Evolutionary conservation across 2,888 invertebrate genomes (phyloP), one percentile per base, ranked within the genome.

Genomic region (Eupithecia inturbata): DNA sequence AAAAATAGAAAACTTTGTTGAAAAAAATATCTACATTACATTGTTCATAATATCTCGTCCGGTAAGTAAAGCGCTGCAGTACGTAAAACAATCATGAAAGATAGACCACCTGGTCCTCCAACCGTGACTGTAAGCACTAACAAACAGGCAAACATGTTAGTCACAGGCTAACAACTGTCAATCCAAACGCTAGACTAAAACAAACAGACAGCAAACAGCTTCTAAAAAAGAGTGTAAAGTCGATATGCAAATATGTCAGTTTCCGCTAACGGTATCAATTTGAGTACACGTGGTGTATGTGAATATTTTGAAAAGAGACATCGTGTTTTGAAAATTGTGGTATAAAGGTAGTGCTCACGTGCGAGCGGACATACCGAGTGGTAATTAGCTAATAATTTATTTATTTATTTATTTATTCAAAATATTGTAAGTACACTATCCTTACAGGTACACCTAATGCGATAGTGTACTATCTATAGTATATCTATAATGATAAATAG

Each of bases 201-300:
- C 67, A 77, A 76, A 78, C 74, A 76, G 73, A 77, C 67, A 73
- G 72, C 3, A 5, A 66, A 79, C 68, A 68, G 74, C 74, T 77
- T 72, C 79, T 81, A 83, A 83, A 85, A 80, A 80, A 81, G 78
- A 80, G 77, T 82, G 84, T 83, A 84, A 84, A 84, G 83, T 84
- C 86, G 84, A 87, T 89, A 91, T 90, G 87, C 87, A 89, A 92
- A 92, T 91, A 85, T 81, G 83, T 86, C 80, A 83, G 84, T 87
- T 87, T 89, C 86, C 88, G 84, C 82, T 88, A 88, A 87, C 87
- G 84, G 86, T 88, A 89, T 88, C 90, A 89, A 89, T 90, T 88
- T 85, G 80, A 83, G 82, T 84, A 64, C 63, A 36, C 63, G n/a
- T n/a, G 36, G 10, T 36, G 63, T n/a, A 33, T n/a, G 63, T 64